A percentile compares a stretch with the other conserved stretches of the same genome.
phyloP scores from a whole-genome alignment of 2,797 vertebrate genomes.

The Remorina albescens region DNA sequence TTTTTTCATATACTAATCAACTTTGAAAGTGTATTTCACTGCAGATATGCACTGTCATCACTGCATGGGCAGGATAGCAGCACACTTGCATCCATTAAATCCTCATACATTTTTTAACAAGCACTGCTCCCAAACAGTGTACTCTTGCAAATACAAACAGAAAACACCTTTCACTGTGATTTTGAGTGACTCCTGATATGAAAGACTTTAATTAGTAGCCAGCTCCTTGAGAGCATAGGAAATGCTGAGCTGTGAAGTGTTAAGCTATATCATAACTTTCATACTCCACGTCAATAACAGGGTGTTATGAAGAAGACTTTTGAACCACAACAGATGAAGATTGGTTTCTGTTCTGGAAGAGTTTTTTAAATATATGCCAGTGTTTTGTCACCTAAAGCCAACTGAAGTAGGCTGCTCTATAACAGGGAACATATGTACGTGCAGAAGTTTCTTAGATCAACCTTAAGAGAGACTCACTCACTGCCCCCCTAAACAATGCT shows the following conservation, averaged over 20 bases:
- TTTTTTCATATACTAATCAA: conserved; percentile 44
- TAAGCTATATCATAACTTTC: conserved; percentile 39
- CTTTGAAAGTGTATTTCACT: conserved; percentile 60
- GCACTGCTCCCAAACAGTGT: conserved; percentile 47
- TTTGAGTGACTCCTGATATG: conserved; percentile 53
- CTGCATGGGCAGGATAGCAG: conserved; percentile 19
- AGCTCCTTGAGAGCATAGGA: conserved; percentile 27
- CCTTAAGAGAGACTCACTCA: conserved; percentile 58
- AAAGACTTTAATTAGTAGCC: conserved; percentile 56
- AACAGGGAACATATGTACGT: conserved; percentile 49
- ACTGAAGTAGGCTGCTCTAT: conserved; percentile 39
- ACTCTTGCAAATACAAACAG: conserved; percentile 49
- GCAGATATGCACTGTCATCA: conserved; percentile 62
- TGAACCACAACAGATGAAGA: conserved; percentile 43
- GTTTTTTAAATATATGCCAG: conserved; percentile 32
- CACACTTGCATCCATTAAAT: conserved; percentile 52
- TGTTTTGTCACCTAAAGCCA: conserved; percentile 37
- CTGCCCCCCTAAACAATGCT: conserved; percentile 70
- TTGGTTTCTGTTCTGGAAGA: conserved; percentile 43
- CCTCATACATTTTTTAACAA: conserved; percentile 70
- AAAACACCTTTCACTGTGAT: conserved; percentile 49
- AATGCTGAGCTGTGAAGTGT: conserved; percentile 48
- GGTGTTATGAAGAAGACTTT: conserved; percentile 48
- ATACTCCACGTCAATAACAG: conserved; percentile 25
- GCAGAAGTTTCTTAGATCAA: conserved; percentile 57